Base-by-base conservation (phyloP, 2,888 invertebrate species). In the Leptarthrus brevirostris region DNA sequence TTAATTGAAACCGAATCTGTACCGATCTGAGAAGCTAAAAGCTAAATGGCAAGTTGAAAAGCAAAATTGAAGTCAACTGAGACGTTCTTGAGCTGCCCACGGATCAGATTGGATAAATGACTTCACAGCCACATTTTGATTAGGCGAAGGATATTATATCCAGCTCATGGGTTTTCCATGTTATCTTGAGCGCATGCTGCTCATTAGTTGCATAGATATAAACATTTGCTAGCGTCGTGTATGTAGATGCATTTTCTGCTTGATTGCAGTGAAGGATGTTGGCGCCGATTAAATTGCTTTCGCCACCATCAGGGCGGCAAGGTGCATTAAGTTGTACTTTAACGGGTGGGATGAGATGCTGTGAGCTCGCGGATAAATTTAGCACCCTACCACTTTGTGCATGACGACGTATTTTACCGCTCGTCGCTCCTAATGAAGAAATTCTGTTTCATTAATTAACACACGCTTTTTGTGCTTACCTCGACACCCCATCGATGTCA, bases 281-380 rank as follows among this genome's bases (percentile, higher is more conserved):
- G 69, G 69, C 69, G 69, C 69, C 69, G 69, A 49, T 49, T 69
- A 69, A 69, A 69, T 69, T 69, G 69, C 52, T 52, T 69, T 69
- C 69, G 69, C 69, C 52, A 69, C 52, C 69, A 69, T 69, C 52
- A 34, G 52, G 69, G 47, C n/a, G 20, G 49, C 10, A n/a, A 52
- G n/a, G 30, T 26, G 52, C 52, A 69, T 69, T 69, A 69, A 69
- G 36, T 12, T 52, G 36, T 16, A 36, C 10, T 14, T 24, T 14
- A 47, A 44, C 64, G 52, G 69, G 69, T 69, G 69, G 69, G 69
- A 34, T 49, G 69, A 34, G 52, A 52, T 69, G 52, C 52, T 34
- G 69, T 34, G 30, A 34, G 30, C 26, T 69, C 34, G 20, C 34
- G n/a, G 69, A 52, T 30, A 49, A 69, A 69, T 34, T 69, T 52